These are phyloP conservation scores for Coranthus polyacanthus DNA, from an alignment of 2,797 vertebrate species.

Conservation along the genomic window DNA sequence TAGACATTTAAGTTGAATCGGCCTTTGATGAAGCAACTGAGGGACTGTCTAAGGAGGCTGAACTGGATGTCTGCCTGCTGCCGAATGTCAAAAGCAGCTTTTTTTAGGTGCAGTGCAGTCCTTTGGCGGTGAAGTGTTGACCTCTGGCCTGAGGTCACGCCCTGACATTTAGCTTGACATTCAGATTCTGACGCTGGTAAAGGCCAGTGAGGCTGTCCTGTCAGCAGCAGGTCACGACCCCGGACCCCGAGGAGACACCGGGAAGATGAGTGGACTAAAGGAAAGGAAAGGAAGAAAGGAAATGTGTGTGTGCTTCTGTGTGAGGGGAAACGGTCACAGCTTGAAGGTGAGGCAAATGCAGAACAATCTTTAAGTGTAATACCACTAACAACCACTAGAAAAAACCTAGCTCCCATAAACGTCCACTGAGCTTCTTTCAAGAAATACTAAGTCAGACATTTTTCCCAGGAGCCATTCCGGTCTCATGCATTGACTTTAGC, in stretches of 20 bases:
- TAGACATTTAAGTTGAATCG: not conserved
- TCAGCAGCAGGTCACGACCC: conserved; percentile 57
- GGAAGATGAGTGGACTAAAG: conserved; percentile 1
- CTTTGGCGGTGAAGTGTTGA: conserved; percentile 34
- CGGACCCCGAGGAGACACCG: conserved; percentile 37
- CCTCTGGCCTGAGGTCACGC: conserved; percentile 51
- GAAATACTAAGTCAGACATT: too few species aligned
- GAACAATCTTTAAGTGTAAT: too few species aligned
- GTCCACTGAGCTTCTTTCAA: too few species aligned
- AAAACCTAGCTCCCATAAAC: too few species aligned
- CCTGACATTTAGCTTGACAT: conserved; percentile 81
- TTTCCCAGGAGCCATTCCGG: too few species aligned
- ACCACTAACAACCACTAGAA: too few species aligned
- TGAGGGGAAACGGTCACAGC: not conserved
- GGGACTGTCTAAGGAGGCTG: conserved; percentile 7
- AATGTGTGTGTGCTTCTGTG: not conserved
- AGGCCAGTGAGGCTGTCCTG: conserved; percentile 72
- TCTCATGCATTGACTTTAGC: too few species aligned
- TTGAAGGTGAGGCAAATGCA: too few species aligned
- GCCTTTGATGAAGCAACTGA: not conserved
- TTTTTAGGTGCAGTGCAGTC: conserved; percentile 40
- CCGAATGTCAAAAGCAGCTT: conserved; percentile 47
- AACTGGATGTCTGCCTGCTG: conserved; percentile 2
- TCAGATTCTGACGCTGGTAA: conserved; percentile 59
- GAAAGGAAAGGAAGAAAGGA: not conserved